A percentile compares a stretch with the other conserved stretches of the same genome.
Conservation (phyloP, 2,888 invertebrate species). For the Trichacis sp. region DNA sequence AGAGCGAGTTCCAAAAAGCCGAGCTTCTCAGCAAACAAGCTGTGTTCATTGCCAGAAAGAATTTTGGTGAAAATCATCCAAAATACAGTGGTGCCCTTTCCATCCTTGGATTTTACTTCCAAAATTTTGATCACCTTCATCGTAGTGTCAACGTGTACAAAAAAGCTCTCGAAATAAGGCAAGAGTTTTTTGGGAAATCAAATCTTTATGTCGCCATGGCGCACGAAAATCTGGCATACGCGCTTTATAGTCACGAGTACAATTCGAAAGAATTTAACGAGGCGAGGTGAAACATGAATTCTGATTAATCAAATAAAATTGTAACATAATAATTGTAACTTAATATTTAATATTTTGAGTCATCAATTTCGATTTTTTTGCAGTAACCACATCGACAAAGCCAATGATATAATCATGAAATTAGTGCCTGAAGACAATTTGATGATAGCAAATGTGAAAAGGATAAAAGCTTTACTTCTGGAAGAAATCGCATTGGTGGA, state of each 20-base stretch:
- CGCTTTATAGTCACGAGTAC: conserved; percentile 92
- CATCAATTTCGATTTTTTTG: conserved; percentile 35
- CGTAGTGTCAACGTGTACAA: conserved; percentile 89
- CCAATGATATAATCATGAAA: conserved; percentile 84
- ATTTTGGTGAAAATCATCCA: conserved; percentile 79
- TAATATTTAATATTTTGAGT: too few species aligned
- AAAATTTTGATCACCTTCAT: conserved; percentile 87
- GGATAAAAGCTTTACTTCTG: conserved; percentile 91
- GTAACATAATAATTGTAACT: conserved; percentile 2
- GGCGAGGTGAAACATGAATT: conserved; percentile 74
- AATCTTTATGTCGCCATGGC: conserved; percentile 91
- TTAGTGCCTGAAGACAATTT: conserved; percentile 86
- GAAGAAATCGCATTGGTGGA: conserved; percentile 94
- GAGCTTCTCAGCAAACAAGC: conserved; percentile 87
- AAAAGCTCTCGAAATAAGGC: conserved; percentile 81
- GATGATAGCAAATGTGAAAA: conserved; percentile 87
- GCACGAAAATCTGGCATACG: conserved; percentile 93
- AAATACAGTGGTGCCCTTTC: conserved; percentile 86
- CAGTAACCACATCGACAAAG: conserved; percentile 85
- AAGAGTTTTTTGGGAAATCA: conserved; percentile 82
- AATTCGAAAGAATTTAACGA: conserved; percentile 86
- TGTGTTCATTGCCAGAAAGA: conserved; percentile 76
- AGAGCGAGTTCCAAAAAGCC: conserved; percentile 85
- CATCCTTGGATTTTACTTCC: conserved; percentile 91
- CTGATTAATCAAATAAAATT: not conserved